A percentile compares a stretch with the other conserved stretches of the same genome.
Evolutionary conservation across 2,888 invertebrate genomes (phyloP).

Genomic region (Lithophane ornitopus): DNA sequence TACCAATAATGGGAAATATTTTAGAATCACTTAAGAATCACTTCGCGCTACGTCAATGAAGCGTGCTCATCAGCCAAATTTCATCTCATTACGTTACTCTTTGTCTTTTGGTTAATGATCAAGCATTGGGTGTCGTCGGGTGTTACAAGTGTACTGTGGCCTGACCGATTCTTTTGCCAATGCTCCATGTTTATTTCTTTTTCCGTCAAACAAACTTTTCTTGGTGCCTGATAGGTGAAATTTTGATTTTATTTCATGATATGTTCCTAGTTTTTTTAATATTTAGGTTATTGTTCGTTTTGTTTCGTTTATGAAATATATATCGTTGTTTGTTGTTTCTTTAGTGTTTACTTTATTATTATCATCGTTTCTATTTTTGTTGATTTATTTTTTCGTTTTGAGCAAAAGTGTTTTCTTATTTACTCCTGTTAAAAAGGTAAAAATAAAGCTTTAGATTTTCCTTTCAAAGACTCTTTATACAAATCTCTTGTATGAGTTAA

Average conservation of each 20-base stretch:
- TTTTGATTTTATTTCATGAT: not conserved
- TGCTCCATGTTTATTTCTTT: too few relatives aligned
- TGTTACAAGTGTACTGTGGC: not conserved
- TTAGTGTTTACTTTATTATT: not conserved
- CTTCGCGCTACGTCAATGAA: not conserved
- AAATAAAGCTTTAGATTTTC: not conserved
- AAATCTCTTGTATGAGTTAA: not conserved
- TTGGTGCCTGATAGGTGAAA: not conserved
- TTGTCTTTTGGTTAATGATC: not conserved
- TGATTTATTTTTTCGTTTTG: not conserved
- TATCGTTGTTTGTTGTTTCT: conserved; percentile 17
- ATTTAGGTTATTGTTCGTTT: not conserved
- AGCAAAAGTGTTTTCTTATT: not conserved
- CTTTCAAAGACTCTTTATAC: not conserved
- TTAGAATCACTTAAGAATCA: conserved; percentile 29
- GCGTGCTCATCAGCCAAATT: not conserved
- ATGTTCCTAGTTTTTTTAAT: not conserved
- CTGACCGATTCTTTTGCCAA: not conserved
- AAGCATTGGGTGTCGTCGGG: too few relatives aligned
- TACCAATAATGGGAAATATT: conserved; percentile 43
- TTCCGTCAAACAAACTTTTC: not conserved
- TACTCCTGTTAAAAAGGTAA: not conserved
- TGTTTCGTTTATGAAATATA: not conserved
- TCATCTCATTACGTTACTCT: not conserved
- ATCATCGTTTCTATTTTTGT: not conserved